These are phyloP conservation scores for Oegoconia quadripuncta DNA, from an alignment of 2,888 invertebrate species.

Conservation along the genomic window DNA sequence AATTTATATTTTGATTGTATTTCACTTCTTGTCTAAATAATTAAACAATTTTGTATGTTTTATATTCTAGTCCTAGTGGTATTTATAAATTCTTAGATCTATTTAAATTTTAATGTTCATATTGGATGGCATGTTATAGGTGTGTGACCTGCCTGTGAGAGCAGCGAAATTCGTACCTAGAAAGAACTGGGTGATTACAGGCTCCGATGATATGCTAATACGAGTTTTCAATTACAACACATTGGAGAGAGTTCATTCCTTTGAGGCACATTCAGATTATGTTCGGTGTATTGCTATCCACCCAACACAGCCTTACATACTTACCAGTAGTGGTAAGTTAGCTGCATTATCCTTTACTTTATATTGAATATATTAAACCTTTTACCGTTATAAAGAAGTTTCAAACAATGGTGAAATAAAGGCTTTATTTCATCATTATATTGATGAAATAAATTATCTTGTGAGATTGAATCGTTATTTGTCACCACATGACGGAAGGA, in stretches of 20 bases:
- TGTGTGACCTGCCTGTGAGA: slow-evolving; percentile 97
- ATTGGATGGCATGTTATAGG: no score
- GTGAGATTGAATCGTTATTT: no score
- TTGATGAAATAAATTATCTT: no score
- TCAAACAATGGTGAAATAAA: neutral
- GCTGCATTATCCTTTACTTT: neutral
- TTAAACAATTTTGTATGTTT: no score
- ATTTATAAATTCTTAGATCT: no score
- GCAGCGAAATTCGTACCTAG: slow-evolving; percentile 97
- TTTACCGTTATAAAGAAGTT: neutral
- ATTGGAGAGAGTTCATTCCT: slow-evolving; percentile 95
- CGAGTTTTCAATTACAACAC: slow-evolving; percentile 99
- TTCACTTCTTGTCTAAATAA: no score
- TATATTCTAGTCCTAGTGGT: no score
- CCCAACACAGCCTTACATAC: slow-evolving; percentile 97
- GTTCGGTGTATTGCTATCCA: slow-evolving; percentile 97
- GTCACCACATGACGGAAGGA: no score
- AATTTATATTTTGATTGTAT: no score
- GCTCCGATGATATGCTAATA: slow-evolving; percentile 97
- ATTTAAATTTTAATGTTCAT: no score
- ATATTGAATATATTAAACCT: neutral
- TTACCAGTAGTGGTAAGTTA: slow-evolving; percentile 97
- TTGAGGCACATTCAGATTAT: slow-evolving; percentile 99
- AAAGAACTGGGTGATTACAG: slow-evolving; percentile 99
- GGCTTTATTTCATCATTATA: no score